phyloP scores from a whole-genome alignment of 1,140 invertebrate genomes.

The Neodiprion fabricii region DNA sequence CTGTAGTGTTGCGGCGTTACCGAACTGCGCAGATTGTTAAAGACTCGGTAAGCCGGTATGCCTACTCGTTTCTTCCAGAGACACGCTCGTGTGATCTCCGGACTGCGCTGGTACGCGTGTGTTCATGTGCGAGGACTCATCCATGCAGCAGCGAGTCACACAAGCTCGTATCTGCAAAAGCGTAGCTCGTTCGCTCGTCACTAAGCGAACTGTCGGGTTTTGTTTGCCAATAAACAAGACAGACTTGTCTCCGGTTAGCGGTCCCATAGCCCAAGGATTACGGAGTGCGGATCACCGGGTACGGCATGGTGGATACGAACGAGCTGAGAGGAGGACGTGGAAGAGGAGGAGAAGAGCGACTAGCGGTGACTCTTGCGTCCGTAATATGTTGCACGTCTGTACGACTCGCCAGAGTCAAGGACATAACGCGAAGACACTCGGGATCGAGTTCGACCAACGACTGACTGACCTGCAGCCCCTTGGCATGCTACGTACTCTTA shows the following conservation, averaged over 20 bases:
- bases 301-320: too few species aligned
- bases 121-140: too few species aligned
- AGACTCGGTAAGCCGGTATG: not conserved
- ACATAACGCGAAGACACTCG: not conserved
- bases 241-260: slow-evolving; percentile 1
- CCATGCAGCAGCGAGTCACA: not conserved
- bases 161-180: too few species aligned
- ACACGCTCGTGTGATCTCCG: too few species aligned
- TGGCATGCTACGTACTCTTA: too few species aligned
- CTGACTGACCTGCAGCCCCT: too few species aligned
- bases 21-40: not conserved
- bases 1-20: not conserved
- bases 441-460: not conserved
- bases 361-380: not conserved
- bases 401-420: not conserved
- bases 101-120: too few species aligned
- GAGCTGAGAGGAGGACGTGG: too few species aligned
- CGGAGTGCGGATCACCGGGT: not conserved
- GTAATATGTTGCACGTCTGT: too few species aligned
- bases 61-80: not conserved
- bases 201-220: not conserved
- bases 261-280: not conserved
- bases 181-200: too few species aligned
- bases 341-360: too few species aligned
- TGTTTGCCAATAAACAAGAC: slow-evolving; percentile 7